These are phyloP conservation scores for Pluvialis apricaria DNA, from an alignment of 2,113 vertebrate species.

Conservation along the genomic window DNA sequence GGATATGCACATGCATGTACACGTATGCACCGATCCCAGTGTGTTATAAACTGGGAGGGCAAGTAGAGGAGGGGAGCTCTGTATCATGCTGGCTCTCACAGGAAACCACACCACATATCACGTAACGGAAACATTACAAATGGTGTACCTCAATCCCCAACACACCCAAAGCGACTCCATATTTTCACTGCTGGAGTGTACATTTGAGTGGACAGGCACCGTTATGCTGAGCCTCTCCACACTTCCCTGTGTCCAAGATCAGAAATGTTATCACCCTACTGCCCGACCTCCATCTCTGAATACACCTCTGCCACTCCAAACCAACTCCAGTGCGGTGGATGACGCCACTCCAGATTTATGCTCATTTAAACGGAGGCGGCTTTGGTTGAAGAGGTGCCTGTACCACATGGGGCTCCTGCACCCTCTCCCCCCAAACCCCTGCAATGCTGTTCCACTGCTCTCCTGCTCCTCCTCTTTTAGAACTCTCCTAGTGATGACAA, in stretches of 20 bases:
- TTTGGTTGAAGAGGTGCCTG: neutral
- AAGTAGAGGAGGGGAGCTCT: neutral
- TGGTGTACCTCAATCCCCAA: neutral
- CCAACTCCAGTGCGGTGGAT: accelerated
- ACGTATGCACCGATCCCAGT: neutral
- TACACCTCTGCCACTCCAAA: neutral
- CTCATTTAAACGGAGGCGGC: neutral
- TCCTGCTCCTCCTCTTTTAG: neutral
- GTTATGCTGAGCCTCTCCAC: neutral
- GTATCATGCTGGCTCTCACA: neutral
- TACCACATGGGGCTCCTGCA: neutral
- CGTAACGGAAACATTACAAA: neutral
- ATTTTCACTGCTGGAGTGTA: neutral
- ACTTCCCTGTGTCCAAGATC: neutral
- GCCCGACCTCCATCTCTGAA: neutral
- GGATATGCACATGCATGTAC: too few relatives aligned
- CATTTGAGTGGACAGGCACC: neutral
- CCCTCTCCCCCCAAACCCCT: neutral
- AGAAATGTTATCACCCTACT: neutral
- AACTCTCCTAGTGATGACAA: neutral
- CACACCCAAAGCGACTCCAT: neutral
- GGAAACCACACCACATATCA: neutral
- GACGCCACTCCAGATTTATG: neutral
- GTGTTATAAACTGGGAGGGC: neutral
- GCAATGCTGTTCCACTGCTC: neutral